Conservation (phyloP, 2,888 invertebrate species). For the Drosophila phalerata region DNA sequence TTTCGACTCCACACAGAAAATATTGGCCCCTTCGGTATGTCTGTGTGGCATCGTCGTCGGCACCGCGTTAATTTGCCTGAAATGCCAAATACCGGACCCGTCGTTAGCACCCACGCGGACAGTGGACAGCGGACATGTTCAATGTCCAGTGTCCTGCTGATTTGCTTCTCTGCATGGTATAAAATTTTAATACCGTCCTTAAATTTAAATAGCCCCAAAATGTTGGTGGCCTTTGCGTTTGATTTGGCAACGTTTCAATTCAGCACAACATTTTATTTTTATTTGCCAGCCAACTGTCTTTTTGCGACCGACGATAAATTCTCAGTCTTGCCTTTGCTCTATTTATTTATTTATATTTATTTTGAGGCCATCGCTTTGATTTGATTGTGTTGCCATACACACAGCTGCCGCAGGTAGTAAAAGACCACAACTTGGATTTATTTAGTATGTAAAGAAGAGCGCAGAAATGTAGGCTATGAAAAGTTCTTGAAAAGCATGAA, state of each 20-base stretch:
- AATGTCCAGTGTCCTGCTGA: slow-evolving; percentile 26
- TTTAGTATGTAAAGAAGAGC: slow-evolving; percentile 1
- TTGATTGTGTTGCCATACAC: slow-evolving; percentile 50
- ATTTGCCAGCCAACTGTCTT: slow-evolving; percentile 52
- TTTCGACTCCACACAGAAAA: slow-evolving; percentile 10
- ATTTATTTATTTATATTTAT: slow-evolving; percentile 75
- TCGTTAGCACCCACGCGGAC: slow-evolving; percentile 67
- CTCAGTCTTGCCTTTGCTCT: slow-evolving; percentile 38
- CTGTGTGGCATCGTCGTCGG: slow-evolving; percentile 5
- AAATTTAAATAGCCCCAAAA: slow-evolving; percentile 74
- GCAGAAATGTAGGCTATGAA: slow-evolving; percentile 28
- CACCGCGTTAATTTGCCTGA: slow-evolving; percentile 58
- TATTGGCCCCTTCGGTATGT: not conserved
- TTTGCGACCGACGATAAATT: slow-evolving; percentile 58
- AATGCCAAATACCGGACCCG: slow-evolving; percentile 56
- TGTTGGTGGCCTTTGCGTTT: slow-evolving; percentile 54
- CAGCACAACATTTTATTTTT: slow-evolving; percentile 55
- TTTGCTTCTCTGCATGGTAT: slow-evolving; percentile 40
- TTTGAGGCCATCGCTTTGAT: slow-evolving; percentile 68
- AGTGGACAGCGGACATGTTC: slow-evolving; percentile 16
- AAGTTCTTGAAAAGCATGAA: slow-evolving; percentile 29
- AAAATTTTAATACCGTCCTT: slow-evolving; percentile 73
- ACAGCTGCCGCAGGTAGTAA: slow-evolving; percentile 25
- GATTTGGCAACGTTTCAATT: slow-evolving; percentile 63
- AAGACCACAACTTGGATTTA: not conserved